Evolutionary conservation across 2,888 invertebrate species (phyloP), one percentile per base, ranked within the genome.

Genomic region (Erannis defoliaria): DNA sequence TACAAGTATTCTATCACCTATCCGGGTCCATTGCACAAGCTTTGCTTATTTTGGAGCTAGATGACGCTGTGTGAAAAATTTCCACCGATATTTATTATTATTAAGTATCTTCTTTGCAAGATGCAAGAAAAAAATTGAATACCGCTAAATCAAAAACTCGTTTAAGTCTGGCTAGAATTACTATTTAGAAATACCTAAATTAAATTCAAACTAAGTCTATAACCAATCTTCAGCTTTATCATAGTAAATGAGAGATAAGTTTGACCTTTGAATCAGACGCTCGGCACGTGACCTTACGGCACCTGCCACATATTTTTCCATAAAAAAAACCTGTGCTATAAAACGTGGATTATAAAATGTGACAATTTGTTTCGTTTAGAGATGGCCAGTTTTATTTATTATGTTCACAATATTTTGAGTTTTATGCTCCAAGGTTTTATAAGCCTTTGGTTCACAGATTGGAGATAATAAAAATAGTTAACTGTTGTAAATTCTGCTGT

Each of bases 301-400:
- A 62, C 62, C 62, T 62, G 62, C 56, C 62, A 26, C 62, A 56
- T 56, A 61, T 56, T 53, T 62, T 53, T 56, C 51, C 62, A 62
- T 62, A 50, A 42, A 38, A 42, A 38, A 42, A 40, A 61, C 50
- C 23, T 49, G 43, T 8, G 5, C 29, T 26, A 48, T 48, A 54
- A 54, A 55, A 55, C 43, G 5, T 58, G 51, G 12, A 18, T 40
- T 40, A 26, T 38, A 51, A 40, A 40, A 40, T 31, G 31, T 46
- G 31, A 19, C 48, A 50, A 57, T 57, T 37, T 53, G 31, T 37
- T 40, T 26, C 29, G 23, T 38, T 51, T 51, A 10, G 31, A 40
- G 35, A 21, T 23, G 37, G 6, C n/a, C 9, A 26, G 37, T 26
- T 38, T 50, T 38, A 51, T 51, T 40, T 40, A 40, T 51, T 23